These are phyloP conservation scores for Alligator sinensis DNA, from an alignment of 2,113 vertebrate species.

Conservation along the genomic window DNA sequence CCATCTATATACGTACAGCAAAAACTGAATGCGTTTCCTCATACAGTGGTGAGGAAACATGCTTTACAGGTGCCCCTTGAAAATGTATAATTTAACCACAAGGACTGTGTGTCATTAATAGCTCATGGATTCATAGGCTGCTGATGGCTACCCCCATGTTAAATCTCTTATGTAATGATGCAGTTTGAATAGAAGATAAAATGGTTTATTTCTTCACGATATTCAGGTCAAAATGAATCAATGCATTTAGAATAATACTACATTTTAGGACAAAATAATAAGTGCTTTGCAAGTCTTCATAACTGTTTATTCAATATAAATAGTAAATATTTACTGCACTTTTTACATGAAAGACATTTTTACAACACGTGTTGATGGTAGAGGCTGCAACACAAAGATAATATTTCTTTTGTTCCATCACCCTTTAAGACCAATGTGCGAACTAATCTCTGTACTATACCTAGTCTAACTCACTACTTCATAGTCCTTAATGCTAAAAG, in stretches of 20 bases:
- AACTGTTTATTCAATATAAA: constrained; percentile 96
- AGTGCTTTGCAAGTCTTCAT: constrained; percentile 80
- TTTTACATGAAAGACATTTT: constrained; percentile 91
- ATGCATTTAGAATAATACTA: constrained; percentile 66
- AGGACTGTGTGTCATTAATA: fast-evolving
- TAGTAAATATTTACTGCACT: constrained; percentile 95
- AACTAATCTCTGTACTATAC: constrained; percentile 78
- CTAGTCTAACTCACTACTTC: constrained; percentile 79
- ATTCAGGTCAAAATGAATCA: constrained; percentile 64
- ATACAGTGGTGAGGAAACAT: background rate
- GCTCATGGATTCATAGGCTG: background rate
- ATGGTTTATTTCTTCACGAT: constrained; percentile 70
- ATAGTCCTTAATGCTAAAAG: constrained; percentile 79
- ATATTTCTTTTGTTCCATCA: constrained; percentile 76
- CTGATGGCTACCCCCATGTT: fast-evolving
- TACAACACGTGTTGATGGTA: constrained; percentile 84
- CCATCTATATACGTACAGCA: background rate
- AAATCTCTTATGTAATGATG: background rate
- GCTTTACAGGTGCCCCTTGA: fast-evolving
- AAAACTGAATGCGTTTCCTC: fast-evolving
- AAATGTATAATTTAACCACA: fast-evolving
- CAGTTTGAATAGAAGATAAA: constrained; percentile 45
- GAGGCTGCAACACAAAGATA: constrained; percentile 81
- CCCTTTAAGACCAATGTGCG: constrained; percentile 79
- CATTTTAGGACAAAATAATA: constrained; percentile 72